These are phyloP conservation scores for Caracal caracal DNA, from an alignment of 2,113 vertebrate genomes.

Conservation along the genomic window DNA sequence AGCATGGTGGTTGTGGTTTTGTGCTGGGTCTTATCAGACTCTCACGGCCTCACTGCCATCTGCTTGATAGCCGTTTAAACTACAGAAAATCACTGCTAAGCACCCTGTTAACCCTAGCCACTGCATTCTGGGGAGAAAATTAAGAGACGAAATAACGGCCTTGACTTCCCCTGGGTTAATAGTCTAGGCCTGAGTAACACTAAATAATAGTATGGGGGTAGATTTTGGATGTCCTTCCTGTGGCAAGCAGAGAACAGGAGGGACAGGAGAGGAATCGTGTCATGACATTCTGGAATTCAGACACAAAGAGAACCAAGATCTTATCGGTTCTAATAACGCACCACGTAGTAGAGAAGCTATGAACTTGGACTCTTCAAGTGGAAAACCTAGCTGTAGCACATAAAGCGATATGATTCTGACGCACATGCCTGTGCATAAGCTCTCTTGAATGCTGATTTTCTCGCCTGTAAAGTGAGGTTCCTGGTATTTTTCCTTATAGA, in stretches of 20 bases:
- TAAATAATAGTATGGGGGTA: background rate
- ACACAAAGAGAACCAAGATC: background rate
- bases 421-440: background rate
- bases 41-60: background rate
- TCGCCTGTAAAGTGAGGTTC: background rate
- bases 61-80: conserved; percentile 16
- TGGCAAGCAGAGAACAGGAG: background rate
- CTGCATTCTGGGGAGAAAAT: conserved; percentile 43
- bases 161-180: background rate
- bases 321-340: background rate
- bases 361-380: background rate
- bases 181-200: background rate
- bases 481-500: background rate
- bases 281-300: background rate
- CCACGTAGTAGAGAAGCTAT: background rate
- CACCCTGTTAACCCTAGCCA: background rate
- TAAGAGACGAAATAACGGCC: conserved; percentile 12
- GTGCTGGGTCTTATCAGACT: background rate
- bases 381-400: background rate
- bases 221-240: background rate
- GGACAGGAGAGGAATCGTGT: background rate
- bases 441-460: background rate
- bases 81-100: conserved; percentile 8
- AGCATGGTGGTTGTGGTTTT: background rate
- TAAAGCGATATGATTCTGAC: background rate